A percentile compares a stretch with the other conserved stretches of the same genome.
Evolutionary conservation across 2,888 invertebrate species (phyloP).

Genomic region (Horisme vitalbata): DNA sequence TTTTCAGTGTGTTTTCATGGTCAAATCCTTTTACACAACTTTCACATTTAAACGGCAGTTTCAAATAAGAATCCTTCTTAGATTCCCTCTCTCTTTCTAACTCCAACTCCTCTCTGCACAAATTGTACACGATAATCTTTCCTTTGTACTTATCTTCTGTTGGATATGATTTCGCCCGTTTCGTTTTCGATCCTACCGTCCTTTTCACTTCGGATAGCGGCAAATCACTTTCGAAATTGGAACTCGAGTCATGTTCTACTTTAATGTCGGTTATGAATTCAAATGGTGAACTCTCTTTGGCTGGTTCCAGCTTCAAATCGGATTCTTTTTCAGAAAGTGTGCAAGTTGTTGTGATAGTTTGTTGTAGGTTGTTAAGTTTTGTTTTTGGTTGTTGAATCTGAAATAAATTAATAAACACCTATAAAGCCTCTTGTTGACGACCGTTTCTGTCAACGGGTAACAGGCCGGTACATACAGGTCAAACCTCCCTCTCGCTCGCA

Average conservation of each 20-base stretch:
- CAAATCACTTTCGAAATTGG: constrained; percentile 45
- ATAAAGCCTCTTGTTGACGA: neutral
- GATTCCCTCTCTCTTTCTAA: constrained; percentile 51
- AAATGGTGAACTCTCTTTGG: constrained; percentile 9
- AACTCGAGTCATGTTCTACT: constrained; percentile 46
- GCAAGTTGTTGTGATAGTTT: constrained; percentile 12
- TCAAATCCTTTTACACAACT: constrained; percentile 63
- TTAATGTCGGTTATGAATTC: constrained; percentile 46
- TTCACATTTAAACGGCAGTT: constrained; percentile 61
- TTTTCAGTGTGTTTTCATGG: constrained; percentile 53
- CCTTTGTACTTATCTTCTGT: constrained; percentile 47
- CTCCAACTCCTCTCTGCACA: constrained; percentile 49
- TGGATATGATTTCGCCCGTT: constrained; percentile 4
- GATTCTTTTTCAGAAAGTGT: constrained; percentile 11
- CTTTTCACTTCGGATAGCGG: constrained; percentile 42
- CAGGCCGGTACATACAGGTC: no score
- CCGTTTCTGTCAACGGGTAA: no score
- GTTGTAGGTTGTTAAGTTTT: constrained; percentile 14
- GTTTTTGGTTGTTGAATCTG: constrained; percentile 10
- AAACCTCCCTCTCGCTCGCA: no score
- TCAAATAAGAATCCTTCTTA: constrained; percentile 48
- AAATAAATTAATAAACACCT: neutral
- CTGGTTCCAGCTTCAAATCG: neutral
- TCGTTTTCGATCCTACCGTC: constrained; percentile 15
- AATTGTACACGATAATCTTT: constrained; percentile 47